Evolutionary conservation across 2,797 vertebrate genomes (phyloP).

Genomic region (Dendrocincla fuliginosa): DNA sequence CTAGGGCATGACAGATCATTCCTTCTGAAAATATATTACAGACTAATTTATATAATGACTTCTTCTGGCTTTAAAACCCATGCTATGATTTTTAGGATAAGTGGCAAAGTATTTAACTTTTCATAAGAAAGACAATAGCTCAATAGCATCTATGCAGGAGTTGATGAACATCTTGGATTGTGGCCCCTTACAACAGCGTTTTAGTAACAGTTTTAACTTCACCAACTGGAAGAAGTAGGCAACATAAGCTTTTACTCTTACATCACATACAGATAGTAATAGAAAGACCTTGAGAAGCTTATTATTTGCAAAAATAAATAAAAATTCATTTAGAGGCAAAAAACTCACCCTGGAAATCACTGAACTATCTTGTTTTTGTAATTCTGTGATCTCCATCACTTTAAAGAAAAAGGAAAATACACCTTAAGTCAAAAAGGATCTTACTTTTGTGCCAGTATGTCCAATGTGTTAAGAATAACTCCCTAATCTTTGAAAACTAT

Average conservation of each 20-base stretch:
- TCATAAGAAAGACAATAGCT: neutral
- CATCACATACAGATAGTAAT: accelerated
- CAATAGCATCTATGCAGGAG: neutral
- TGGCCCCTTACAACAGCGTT: neutral
- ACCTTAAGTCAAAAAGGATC: neutral
- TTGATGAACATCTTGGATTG: neutral
- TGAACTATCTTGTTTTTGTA: neutral
- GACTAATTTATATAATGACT: neutral
- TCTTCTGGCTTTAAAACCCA: neutral
- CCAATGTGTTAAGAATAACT: neutral
- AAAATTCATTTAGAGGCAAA: neutral
- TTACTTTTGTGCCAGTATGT: neutral
- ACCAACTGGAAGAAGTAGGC: neutral
- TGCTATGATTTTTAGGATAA: neutral
- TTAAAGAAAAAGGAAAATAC: neutral
- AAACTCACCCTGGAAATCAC: accelerated
- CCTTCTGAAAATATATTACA: neutral
- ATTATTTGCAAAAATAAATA: neutral
- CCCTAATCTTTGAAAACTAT: neutral
- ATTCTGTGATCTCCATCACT: neutral
- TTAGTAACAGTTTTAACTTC: neutral
- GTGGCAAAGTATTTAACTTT: neutral
- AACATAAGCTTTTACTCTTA: neutral
- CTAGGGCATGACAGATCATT: neutral
- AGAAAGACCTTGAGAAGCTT: neutral